Evolutionary conservation across 2,888 invertebrate genomes (phyloP), one percentile per base, ranked within the genome.

Genomic region (Aplocera efformata): DNA sequence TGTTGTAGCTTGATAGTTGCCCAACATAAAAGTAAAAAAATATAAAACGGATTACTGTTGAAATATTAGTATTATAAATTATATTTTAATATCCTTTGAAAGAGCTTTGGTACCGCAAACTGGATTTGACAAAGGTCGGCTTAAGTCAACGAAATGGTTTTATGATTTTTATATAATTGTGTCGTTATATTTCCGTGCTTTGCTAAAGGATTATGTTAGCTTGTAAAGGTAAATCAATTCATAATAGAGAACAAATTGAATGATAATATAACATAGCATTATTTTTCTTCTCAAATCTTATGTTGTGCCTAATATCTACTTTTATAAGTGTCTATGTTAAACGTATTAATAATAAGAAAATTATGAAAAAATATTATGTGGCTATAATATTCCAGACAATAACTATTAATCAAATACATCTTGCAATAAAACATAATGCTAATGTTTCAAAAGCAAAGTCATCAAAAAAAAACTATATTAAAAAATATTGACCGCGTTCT

Each of bases 41-140:
- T 32, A 37, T 34, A 9, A 37, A 25, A 35, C 42, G 67, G 67
- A 67, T 70, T 69, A 68, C 33, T 48, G 53, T 61, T 65, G 63
- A 74, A 65, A 65, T 68, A 72, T 68, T 62, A 56, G 56, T 50
- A 51, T 56, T 59, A 70, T 67, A 71, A 72, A 70, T 70, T 64
- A 54, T 56, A 59, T 66, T 63, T 58, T 62, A 60, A 61, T 61
- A 62, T 56, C 59, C 57, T 61, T 58, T 55, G 48, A 53, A 54
- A 50, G 56, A 34, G 60, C 53, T 60, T 54, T 54, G 20, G 44
- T 56, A 54, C 60, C 59, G 56, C 55, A 50, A 64, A 64, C 63
- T 53, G 54, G 58, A 60, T 58, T 24, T 58, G 51, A 68, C 63
- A 72, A 65, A 60, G 57, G 63, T 48, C 32, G 60, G 64, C 60